Evolutionary conservation across 2,797 vertebrate genomes (phyloP).

Genomic region (Dallia pectoralis): DNA sequence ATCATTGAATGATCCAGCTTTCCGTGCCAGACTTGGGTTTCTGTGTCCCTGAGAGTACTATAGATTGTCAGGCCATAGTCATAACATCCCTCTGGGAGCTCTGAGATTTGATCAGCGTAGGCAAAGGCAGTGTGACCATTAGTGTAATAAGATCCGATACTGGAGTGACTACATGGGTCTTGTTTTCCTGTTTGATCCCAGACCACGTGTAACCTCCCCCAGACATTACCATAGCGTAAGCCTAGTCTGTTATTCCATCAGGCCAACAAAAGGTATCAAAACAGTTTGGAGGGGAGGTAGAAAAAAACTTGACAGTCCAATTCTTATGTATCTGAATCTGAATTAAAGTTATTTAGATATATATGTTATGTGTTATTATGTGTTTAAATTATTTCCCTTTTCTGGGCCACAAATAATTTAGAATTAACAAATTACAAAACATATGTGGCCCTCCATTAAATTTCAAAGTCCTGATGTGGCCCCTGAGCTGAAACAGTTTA

Average conservation of each 20-base stretch:
- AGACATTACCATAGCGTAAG: conserved; percentile 12
- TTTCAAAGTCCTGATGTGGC: no score
- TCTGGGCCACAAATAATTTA: no score
- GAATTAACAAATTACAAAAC: no score
- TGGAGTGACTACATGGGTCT: conserved; percentile 5
- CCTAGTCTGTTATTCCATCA: conserved; percentile 14
- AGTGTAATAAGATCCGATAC: conserved; percentile 63
- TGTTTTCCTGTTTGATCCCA: conserved; percentile 1
- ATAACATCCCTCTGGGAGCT: conserved; percentile 53
- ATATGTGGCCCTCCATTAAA: no score
- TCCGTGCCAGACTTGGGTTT: not conserved
- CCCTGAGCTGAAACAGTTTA: no score
- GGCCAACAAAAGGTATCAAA: no score
- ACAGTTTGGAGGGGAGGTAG: no score
- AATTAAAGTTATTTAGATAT: no score
- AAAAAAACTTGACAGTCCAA: no score
- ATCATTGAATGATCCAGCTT: not conserved
- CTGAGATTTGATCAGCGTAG: conserved; percentile 43
- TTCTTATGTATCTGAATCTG: no score
- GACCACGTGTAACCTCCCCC: conserved; percentile 28
- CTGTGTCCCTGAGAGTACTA: conserved; percentile 1
- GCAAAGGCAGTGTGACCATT: conserved; percentile 53
- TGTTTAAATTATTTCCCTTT: no score
- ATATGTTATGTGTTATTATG: no score
- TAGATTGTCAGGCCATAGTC: conserved; percentile 34